A percentile compares a stretch with the other conserved stretches of the same genome.
phyloP scores from a whole-genome alignment of 2,888 invertebrate genomes.

The Leucophenga montana region DNA sequence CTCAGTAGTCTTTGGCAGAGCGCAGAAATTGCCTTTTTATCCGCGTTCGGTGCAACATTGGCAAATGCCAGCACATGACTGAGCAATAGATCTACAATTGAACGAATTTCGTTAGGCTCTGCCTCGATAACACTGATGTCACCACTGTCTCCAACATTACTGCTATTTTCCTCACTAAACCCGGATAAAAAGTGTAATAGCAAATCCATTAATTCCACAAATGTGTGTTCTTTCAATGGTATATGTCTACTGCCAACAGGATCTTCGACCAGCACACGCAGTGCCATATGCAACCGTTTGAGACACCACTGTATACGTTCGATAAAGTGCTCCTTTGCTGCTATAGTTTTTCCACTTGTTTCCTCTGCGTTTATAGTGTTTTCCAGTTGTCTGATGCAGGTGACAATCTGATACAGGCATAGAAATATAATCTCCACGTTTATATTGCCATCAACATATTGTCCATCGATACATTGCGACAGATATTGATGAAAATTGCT shows the following conservation, averaged over 20 bases:
- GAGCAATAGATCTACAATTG: constrained; percentile 60
- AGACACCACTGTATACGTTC: constrained; percentile 70
- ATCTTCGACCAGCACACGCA: constrained; percentile 30
- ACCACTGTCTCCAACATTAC: no score
- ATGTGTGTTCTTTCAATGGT: constrained; percentile 57
- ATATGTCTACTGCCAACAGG: constrained; percentile 12
- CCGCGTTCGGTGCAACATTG: constrained; percentile 63
- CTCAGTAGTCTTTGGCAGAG: constrained; percentile 67
- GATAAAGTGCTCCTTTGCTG: constrained; percentile 63
- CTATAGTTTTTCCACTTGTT: constrained; percentile 40
- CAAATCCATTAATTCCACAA: constrained; percentile 66
- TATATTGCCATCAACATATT: constrained; percentile 40
- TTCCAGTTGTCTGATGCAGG: constrained; percentile 68
- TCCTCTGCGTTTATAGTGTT: constrained; percentile 60
- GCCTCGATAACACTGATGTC: no score
- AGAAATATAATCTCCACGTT: constrained; percentile 63
- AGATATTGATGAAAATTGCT: constrained; percentile 59
- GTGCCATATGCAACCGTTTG: constrained; percentile 52
- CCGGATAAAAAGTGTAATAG: constrained; percentile 59
- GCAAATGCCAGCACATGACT: constrained; percentile 68
- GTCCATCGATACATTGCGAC: not conserved
- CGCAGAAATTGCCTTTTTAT: constrained; percentile 66
- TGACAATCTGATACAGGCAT: constrained; percentile 67
- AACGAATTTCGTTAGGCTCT: constrained; percentile 58
- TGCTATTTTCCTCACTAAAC: constrained; percentile 52